Base-by-base conservation (phyloP, 2,797 vertebrate genomes). In the Euphonia xanthogaster region DNA sequence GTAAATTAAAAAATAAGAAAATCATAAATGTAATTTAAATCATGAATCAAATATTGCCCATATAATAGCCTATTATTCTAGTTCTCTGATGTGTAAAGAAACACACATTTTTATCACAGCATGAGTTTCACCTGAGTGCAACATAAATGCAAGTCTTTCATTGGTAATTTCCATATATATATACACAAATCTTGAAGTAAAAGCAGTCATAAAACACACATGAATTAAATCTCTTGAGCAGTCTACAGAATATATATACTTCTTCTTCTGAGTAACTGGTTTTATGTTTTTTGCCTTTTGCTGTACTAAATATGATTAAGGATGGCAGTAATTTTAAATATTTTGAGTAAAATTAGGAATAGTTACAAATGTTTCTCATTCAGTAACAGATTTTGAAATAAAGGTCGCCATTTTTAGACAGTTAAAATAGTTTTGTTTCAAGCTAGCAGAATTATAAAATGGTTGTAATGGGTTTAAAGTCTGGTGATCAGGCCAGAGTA, bases 31-130 rank as follows among this genome's bases (percentile, higher is more conserved):
- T 92, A 91, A 90, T 82, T 51, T 85, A 95, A 88, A 80, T 58
- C 4, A 57, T 91, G 86, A 88, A 84, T 88, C 61, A 85, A 94
- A 80, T 74, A 66, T 76, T 67, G 27, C 23, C 30, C 33, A 9
- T 71, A 19, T 90, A 96, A 75, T 86, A 93, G 81, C 72, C 78
- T 92, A 88, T 96, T 96, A 95, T 95, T 95, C 66, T 80, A 80
- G 57, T 87, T 92, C 91, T 96, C 78, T 96, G 86, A 93, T 88
- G 75, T 96, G 73, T 93, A 80, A 95, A 94, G 88, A 91, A 95
- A 83, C 57, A 71, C 66, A 57, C 28, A 30, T 89, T 95, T 95
- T 95, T 89, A 83, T 96, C 94, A 81, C 94, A 94, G 87, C 87
- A 68, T 89, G 95, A 93, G 40, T 88, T 88, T 48, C 14, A 76